Conservation (phyloP, 2,797 vertebrate species). For the Petrocephalus schoutedeni region DNA sequence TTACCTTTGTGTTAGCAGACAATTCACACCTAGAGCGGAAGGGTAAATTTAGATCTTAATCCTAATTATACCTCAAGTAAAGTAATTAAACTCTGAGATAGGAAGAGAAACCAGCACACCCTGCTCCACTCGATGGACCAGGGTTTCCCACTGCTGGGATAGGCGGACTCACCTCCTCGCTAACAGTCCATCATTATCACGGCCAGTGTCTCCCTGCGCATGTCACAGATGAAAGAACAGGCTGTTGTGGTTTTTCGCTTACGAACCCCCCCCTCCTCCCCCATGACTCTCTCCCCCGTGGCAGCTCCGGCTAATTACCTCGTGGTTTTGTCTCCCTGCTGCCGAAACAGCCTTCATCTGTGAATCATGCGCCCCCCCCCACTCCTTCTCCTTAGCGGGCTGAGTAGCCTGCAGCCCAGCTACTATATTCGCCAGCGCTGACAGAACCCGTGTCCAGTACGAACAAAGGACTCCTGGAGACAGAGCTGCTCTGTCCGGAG, state of each 20-base stretch:
- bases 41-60: not conserved
- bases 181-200: not conserved
- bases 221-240: not conserved
- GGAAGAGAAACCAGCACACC: not conserved
- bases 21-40: not conserved
- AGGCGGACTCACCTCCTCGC: not conserved
- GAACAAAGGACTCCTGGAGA: not conserved
- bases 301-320: not conserved
- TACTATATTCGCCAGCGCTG: not conserved
- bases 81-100: not conserved
- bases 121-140: not conserved
- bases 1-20: constrained; percentile 7
- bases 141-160: not conserved
- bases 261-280: not conserved
- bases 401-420: not conserved
- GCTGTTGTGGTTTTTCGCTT: not conserved
- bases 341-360: not conserved
- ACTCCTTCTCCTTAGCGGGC: not conserved
- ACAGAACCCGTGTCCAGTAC: not conserved
- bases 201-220: not conserved
- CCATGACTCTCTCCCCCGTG: not conserved
- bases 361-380: not conserved
- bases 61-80: not conserved
- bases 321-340: not conserved
- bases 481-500: not conserved